Evolutionary conservation across 2,113 vertebrate genomes (phyloP).

Genomic region (Caretta caretta): DNA sequence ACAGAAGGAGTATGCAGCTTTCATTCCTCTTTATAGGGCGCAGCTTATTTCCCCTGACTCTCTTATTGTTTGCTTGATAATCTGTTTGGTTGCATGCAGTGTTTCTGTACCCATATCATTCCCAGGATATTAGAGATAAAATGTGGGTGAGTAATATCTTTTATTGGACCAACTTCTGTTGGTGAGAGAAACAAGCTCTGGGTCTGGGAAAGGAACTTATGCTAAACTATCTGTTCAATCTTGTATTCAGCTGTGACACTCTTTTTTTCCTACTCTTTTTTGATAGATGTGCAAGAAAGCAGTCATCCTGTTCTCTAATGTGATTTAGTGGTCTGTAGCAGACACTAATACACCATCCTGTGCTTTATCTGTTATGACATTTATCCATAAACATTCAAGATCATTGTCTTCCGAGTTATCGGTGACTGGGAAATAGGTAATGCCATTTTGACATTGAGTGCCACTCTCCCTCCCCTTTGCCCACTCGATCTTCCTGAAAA

Average conservation of each 20-base stretch:
- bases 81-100: neutral
- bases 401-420: neutral
- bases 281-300: neutral
- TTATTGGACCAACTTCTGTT: neutral
- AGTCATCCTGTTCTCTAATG: neutral
- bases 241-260: neutral
- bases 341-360: too few relatives aligned
- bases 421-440: neutral
- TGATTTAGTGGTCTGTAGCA: neutral
- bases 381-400: neutral
- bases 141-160: neutral
- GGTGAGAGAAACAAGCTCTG: neutral
- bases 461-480: neutral
- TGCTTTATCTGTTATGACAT: neutral
- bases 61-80: neutral
- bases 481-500: neutral
- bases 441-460: neutral
- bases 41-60: neutral
- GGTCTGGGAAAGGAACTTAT: neutral
- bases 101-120: neutral
- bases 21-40: neutral
- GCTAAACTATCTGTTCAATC: neutral
- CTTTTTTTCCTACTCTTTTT: neutral
- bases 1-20: neutral
- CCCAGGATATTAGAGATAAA: neutral